Conservation (phyloP, 2,113 vertebrate genomes). For the Gila orcuttii region DNA sequence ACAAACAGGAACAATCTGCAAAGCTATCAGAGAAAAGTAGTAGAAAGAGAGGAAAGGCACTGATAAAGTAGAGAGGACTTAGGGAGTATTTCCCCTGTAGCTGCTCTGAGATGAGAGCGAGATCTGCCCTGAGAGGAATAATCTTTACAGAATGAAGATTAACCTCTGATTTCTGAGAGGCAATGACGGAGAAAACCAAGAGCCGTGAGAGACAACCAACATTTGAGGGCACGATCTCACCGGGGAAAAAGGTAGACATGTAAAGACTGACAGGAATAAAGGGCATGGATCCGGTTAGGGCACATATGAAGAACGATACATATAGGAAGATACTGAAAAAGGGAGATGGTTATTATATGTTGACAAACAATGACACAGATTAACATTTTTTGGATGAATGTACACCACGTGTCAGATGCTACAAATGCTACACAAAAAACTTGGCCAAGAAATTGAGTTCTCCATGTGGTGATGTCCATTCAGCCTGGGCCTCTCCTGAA, state of each 20-base stretch:
- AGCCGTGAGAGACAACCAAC: background rate
- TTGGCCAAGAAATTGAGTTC: background rate
- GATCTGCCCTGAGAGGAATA: conserved; percentile 35
- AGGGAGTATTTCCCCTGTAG: conserved; percentile 20
- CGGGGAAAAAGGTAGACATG: background rate
- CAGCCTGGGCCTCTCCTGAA: background rate
- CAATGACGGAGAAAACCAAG: conserved; percentile 28
- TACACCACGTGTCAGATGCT: too few species aligned
- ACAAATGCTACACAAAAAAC: background rate
- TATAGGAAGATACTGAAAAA: background rate
- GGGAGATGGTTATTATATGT: background rate
- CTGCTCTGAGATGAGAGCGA: conserved; percentile 20
- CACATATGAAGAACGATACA: background rate
- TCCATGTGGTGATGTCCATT: background rate
- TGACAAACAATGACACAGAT: background rate
- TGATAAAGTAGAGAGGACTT: conserved; percentile 33
- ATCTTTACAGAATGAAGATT: conserved; percentile 36
- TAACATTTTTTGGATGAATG: background rate
- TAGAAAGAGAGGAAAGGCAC: conserved; percentile 51
- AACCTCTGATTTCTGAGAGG: conserved; percentile 34
- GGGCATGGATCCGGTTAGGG: background rate
- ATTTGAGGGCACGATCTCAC: background rate
- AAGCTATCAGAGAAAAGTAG: conserved; percentile 47
- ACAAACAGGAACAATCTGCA: conserved; percentile 50
- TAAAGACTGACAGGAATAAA: background rate